These are phyloP conservation scores for Limonius californicus DNA, from an alignment of 1,140 invertebrate species.

Conservation along the genomic window DNA sequence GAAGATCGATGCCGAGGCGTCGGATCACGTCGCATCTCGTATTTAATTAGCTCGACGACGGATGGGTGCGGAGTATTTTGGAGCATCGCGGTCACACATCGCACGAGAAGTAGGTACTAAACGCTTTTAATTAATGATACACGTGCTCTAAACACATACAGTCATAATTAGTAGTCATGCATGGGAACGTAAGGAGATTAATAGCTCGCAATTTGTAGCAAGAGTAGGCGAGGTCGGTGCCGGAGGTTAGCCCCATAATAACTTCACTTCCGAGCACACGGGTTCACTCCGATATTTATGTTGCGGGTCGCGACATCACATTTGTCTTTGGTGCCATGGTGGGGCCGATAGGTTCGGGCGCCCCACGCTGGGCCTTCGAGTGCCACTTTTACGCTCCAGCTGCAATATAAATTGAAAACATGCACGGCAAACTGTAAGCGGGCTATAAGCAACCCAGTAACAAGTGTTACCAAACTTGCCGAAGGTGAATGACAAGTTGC, in stretches of 20 bases:
- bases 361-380: constrained; percentile 20
- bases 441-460: not conserved
- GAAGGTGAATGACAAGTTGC: not conserved
- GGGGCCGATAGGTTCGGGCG: constrained; percentile 21
- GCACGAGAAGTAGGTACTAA: not conserved
- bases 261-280: constrained; percentile 35
- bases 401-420: constrained; percentile 29
- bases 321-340: constrained; percentile 32
- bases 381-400: constrained; percentile 22
- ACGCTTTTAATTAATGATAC: constrained; percentile 18
- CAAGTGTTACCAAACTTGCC: not conserved
- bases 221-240: constrained; percentile 33
- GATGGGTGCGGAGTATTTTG: not conserved
- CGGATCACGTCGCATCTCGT: constrained; percentile 11
- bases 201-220: constrained; percentile 39
- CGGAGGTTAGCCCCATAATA: constrained; percentile 38
- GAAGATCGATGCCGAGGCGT: constrained; percentile 24
- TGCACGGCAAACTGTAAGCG: not conserved
- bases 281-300: constrained; percentile 37
- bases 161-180: constrained; percentile 33
- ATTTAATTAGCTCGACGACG: constrained; percentile 23
- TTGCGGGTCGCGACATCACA: constrained; percentile 37
- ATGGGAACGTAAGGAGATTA: constrained; percentile 36
- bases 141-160: constrained; percentile 15
- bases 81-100: constrained; percentile 12